Evolutionary conservation across 2,113 vertebrate genomes (phyloP), one percentile per base, ranked within the genome.

Genomic region (Pseudopipra pipra): DNA sequence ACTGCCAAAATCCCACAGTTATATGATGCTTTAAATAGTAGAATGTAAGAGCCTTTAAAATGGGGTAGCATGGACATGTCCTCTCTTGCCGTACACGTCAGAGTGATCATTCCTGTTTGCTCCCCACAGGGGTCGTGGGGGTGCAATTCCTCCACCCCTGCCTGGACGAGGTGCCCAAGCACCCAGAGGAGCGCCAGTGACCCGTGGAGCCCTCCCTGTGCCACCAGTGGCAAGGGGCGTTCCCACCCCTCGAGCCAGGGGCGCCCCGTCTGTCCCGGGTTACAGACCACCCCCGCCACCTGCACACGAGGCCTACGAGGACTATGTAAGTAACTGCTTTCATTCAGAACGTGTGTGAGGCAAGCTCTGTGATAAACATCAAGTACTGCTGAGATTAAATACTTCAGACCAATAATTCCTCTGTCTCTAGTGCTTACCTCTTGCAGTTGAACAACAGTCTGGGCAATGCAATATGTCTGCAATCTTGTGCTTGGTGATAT

Each of bases 251-350:
- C 97, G 99, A 70, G 97, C 98, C 85, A 96, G 99, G 75, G 98
- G 98, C 1, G 84, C 98, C 33, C 92, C 98, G 0, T 95, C 98
- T 3, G 97, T 98, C 2, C 98, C 98, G 2, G 99, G 98, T 14
- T 99, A 99, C 98, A 97, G 99, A 71, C 96, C 98, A 25, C 98
- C 98, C 16, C 98, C 98, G 12, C 98, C 98, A 46, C 98, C 98
- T 65, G 95, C 98, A 56, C 99, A 98, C 5, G 99, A 99, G 75
- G 88, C 98, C 61, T 99, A 99, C 9, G 99, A 99, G 12, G 99
- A 99, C 97, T 99, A 99, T 22, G 99, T 99, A 97, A 99, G 99
- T 99, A 97, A 55, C 25, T 4, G 4, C 5, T 4, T 49, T 9
- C 47, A 0, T 46, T 5, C 11, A 0, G 68, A 44, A 3, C 27